Evolutionary conservation across 2,113 vertebrate genomes (phyloP).

Genomic region (Zosterops japonicus): DNA sequence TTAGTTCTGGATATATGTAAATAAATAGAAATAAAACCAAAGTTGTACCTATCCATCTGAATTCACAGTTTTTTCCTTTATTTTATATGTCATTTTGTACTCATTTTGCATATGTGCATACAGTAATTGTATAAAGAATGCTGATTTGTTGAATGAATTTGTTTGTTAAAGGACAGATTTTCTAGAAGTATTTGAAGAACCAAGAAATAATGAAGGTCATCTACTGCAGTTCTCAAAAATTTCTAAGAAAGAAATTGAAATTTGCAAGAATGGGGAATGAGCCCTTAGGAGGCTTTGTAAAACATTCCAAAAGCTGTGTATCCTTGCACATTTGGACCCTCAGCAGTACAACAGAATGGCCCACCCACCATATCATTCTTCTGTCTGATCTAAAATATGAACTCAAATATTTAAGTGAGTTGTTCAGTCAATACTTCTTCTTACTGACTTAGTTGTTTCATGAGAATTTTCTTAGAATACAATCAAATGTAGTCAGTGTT

Average conservation of each 20-base stretch:
- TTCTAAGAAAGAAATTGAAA: neutral
- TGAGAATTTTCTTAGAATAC: neutral
- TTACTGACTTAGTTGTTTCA: neutral
- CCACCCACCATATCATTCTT: neutral
- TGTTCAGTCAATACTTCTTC: neutral
- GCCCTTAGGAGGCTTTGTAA: neutral
- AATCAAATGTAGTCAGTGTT: neutral
- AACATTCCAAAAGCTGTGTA: neutral
- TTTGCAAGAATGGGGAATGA: neutral
- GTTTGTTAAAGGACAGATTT: neutral
- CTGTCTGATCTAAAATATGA: neutral
- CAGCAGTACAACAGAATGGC: neutral
- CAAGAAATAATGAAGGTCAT: neutral
- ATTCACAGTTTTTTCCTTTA: neutral
- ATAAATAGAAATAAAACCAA: neutral
- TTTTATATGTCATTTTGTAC: neutral
- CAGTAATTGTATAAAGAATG: neutral
- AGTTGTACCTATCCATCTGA: neutral
- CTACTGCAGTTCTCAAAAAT: neutral
- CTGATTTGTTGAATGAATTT: neutral
- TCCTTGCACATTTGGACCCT: neutral
- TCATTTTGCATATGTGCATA: neutral
- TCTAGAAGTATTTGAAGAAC: neutral
- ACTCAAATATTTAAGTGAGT: neutral
- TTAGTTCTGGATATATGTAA: neutral